phyloP scores from a whole-genome alignment of 2,888 invertebrate species.

The Agrotis segetum region DNA sequence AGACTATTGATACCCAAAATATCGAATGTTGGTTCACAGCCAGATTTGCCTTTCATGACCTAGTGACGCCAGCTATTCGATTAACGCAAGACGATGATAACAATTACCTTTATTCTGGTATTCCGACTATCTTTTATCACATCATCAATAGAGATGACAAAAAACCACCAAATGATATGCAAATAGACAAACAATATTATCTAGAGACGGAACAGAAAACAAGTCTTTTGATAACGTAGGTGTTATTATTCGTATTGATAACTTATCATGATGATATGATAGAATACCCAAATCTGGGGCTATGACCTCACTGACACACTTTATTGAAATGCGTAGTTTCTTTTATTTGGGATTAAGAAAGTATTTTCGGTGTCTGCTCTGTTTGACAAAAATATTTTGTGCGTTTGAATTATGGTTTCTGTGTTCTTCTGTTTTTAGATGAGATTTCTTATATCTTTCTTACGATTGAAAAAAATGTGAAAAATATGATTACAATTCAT shows the following conservation, averaged over 20 bases:
- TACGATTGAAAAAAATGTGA: not conserved
- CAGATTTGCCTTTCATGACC: too few species aligned
- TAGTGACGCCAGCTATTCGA: not conserved
- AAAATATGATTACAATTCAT: not conserved
- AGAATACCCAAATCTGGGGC: conserved; percentile 55
- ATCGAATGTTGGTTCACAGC: conserved; percentile 16
- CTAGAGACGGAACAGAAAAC: conserved; percentile 53
- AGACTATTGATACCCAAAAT: too few species aligned
- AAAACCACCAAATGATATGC: conserved; percentile 24
- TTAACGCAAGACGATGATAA: too few species aligned
- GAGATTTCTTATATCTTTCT: not conserved
- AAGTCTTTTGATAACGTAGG: conserved; percentile 42
- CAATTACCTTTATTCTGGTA: too few species aligned
- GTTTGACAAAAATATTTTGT: conserved; percentile 10
- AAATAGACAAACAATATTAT: conserved; percentile 55
- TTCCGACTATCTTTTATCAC: conserved; percentile 22
- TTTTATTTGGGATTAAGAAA: conserved; percentile 32
- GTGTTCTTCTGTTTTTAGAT: not conserved
- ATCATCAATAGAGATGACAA: too few species aligned
- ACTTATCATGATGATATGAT: conserved; percentile 46
- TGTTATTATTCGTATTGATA: conserved; percentile 60
- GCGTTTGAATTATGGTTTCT: not conserved
- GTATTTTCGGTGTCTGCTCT: conserved; percentile 22
- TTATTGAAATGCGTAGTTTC: conserved; percentile 48
- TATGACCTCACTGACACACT: conserved; percentile 64